Evolutionary conservation across 2,888 invertebrate species (phyloP).

Genomic region (Anthrax anthrax): DNA sequence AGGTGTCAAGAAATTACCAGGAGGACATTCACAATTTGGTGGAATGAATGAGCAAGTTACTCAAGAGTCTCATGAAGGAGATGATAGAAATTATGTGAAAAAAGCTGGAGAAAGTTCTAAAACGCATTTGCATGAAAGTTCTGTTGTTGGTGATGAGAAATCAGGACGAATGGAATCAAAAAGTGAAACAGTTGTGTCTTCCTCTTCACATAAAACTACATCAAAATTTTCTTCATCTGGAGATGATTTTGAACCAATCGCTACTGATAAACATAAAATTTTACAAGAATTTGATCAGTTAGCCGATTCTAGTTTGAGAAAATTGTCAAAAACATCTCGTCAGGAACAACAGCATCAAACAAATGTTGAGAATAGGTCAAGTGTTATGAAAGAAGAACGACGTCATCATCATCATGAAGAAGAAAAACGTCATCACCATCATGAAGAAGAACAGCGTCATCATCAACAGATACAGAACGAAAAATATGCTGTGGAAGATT

Average conservation of each 20-base stretch:
- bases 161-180: conserved; percentile 33
- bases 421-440: background rate
- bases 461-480: conserved; percentile 23
- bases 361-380: background rate
- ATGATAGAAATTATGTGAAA: conserved; percentile 39
- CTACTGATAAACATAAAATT: conserved; percentile 13
- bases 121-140: conserved; percentile 38
- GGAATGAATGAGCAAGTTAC: conserved; percentile 47
- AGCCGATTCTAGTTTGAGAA: background rate
- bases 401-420: conserved; percentile 15
- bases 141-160: conserved; percentile 38
- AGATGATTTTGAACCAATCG: conserved; percentile 12
- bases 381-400: conserved; percentile 19
- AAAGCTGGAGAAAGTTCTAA: conserved; percentile 36
- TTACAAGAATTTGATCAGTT: conserved; percentile 5
- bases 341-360: conserved; percentile 15
- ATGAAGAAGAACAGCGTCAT: conserved; percentile 28
- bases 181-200: conserved; percentile 27
- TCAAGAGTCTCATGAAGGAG: conserved; percentile 39
- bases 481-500: conserved; percentile 5
- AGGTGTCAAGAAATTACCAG: conserved; percentile 47
- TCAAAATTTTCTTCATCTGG: conserved; percentile 23
- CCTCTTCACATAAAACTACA: conserved; percentile 26
- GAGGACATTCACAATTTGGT: conserved; percentile 48
- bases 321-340: background rate